These are phyloP conservation scores for Lepus americanus DNA, from an alignment of 2,113 vertebrate genomes.

Conservation along the genomic window DNA sequence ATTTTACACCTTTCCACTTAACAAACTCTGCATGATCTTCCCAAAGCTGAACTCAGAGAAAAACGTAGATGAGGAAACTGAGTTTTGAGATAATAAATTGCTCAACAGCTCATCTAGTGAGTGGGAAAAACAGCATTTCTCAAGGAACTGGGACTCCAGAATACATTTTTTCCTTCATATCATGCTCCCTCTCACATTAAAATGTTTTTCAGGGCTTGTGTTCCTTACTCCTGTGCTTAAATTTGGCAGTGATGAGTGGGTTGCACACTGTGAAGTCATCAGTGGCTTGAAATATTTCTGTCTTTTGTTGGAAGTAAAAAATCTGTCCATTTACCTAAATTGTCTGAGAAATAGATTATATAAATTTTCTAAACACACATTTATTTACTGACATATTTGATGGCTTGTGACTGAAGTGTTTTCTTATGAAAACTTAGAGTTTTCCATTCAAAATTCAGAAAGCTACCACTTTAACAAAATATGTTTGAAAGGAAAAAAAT, in stretches of 20 bases:
- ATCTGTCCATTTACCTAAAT: constrained; percentile 13
- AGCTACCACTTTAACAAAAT: constrained; percentile 27
- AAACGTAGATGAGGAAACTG: neutral
- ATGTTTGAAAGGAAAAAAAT: constrained; percentile 6
- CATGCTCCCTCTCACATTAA: neutral
- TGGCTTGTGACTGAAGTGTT: neutral
- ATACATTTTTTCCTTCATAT: neutral
- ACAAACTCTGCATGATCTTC: neutral
- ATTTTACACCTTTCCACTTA: neutral
- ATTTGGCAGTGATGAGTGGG: neutral
- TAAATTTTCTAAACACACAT: constrained; percentile 14
- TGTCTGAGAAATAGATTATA: constrained; percentile 13
- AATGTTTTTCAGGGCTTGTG: neutral
- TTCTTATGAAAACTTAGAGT: neutral
- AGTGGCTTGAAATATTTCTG: neutral
- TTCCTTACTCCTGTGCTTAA: constrained; percentile 11
- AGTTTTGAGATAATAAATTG: neutral
- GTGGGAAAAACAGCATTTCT: neutral
- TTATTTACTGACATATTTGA: constrained; percentile 21
- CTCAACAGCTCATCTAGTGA: neutral
- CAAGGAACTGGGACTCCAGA: constrained; percentile 11
- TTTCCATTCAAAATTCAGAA: neutral
- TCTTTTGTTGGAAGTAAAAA: constrained; percentile 8
- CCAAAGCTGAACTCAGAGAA: neutral
- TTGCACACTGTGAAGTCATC: neutral